A percentile compares a stretch with the other conserved stretches of the same genome.
Evolutionary conservation across 2,888 invertebrate species (phyloP).

Genomic region (Eupithecia vulgata): DNA sequence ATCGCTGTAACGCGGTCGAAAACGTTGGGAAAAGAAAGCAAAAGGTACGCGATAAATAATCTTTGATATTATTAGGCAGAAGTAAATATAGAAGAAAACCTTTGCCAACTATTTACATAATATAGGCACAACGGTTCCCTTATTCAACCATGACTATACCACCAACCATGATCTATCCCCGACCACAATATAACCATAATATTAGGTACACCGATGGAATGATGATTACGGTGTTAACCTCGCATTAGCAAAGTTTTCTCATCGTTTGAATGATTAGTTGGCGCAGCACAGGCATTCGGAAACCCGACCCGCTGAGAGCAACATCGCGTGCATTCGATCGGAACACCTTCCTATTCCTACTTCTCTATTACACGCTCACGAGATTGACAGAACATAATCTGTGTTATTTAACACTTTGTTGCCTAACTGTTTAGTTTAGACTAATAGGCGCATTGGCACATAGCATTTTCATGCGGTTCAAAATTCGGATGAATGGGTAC

Average conservation of each 20-base stretch:
- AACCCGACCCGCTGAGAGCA: constrained; percentile 78
- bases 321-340: constrained; percentile 68
- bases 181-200: not conserved
- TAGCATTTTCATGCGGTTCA: not conserved
- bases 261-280: constrained; percentile 36
- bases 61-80: no score
- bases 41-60: no score
- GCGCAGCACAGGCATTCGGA: constrained; percentile 49
- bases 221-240: constrained; percentile 9
- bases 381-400: constrained; percentile 69
- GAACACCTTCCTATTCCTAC: constrained; percentile 77
- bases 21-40: no score
- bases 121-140: no score
- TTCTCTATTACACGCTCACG: constrained; percentile 76
- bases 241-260: constrained; percentile 24
- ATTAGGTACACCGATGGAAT: not conserved
- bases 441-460: constrained; percentile 7
- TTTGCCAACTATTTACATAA: no score
- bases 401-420: constrained; percentile 62
- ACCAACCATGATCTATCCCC: no score
- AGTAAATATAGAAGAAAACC: no score
- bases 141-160: no score
- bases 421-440: constrained; percentile 41
- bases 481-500: no score
- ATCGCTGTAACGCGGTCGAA: no score